Conservation (phyloP, 53 echinoderm and acorn worm genomes). For the Echinometra lucunter region DNA sequence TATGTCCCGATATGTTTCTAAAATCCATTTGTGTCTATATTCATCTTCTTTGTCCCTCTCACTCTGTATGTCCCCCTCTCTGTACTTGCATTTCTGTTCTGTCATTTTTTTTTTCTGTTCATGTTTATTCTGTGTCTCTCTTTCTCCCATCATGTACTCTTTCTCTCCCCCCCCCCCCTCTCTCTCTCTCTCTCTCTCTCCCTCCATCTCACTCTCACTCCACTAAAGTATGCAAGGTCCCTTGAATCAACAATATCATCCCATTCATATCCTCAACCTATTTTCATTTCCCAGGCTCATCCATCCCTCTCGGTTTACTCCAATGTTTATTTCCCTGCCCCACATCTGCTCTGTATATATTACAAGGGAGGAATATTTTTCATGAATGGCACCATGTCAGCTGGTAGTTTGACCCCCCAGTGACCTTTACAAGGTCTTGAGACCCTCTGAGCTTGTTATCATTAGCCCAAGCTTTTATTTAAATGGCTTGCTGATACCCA, state of each 20-base stretch:
- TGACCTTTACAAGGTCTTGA: constrained; percentile 14
- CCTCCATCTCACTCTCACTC: background rate
- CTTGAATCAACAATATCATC: constrained; percentile 13
- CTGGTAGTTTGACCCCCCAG: constrained; percentile 31
- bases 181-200: background rate
- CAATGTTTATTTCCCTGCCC: constrained; percentile 57
- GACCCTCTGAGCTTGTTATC: too few species aligned
- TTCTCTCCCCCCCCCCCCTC: too few species aligned
- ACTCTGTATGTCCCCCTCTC: too few species aligned
- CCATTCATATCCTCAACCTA: constrained; percentile 27
- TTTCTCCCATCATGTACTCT: too few species aligned
- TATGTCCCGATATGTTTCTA: too few species aligned
- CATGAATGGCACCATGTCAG: constrained; percentile 62
- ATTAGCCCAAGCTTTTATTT: too few species aligned
- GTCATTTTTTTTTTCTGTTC: too few species aligned
- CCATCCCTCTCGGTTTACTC: constrained; percentile 48
- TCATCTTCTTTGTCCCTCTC: too few species aligned
- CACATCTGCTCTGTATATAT: constrained; percentile 24
- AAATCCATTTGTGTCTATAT: too few species aligned
- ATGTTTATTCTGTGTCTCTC: too few species aligned
- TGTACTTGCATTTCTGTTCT: too few species aligned
- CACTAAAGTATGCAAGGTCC: background rate
- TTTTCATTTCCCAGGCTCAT: constrained; percentile 40
- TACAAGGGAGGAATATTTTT: background rate
- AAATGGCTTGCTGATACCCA: too few species aligned